A percentile compares a stretch with the other conserved stretches of the same genome.
Evolutionary conservation across 2,113 vertebrate species (phyloP).

Genomic region (Notarius quadriscutis): DNA sequence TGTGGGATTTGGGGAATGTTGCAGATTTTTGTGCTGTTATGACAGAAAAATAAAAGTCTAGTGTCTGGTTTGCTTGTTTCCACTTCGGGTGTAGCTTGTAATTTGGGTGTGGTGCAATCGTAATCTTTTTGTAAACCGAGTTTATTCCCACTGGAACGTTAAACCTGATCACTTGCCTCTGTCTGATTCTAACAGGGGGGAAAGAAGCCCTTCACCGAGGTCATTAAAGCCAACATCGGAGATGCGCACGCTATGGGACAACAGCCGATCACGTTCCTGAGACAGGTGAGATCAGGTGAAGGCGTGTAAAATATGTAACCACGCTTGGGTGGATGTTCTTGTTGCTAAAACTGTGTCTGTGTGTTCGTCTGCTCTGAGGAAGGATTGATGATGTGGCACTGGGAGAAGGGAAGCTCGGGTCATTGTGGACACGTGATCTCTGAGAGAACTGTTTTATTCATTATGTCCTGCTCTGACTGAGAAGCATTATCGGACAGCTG

Average conservation of each 20-base stretch:
- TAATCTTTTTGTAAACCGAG: no score
- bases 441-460: neutral
- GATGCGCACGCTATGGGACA: conserved; percentile 93
- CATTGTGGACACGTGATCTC: neutral
- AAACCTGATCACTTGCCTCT: neutral
- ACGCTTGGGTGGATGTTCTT: no score
- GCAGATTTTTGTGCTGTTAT: neutral
- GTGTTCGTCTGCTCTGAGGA: neutral
- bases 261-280: conserved; percentile 88
- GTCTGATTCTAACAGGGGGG: conserved; percentile 71
- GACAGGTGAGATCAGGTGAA: conserved; percentile 76
- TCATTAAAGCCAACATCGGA: conserved; percentile 91
- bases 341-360: neutral
- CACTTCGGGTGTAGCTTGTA: neutral
- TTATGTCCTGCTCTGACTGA: neutral
- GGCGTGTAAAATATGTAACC: neutral
- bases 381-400: neutral
- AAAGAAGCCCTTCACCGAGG: conserved; percentile 86
- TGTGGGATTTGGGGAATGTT: neutral
- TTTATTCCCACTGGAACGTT: neutral
- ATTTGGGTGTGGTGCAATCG: neutral
- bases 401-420: neutral
- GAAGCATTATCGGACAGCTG: neutral
- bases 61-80: neutral
- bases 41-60: neutral